Percentiles rank a stretch among this genome's conserved stretches.
Evolutionary conservation across 2,113 vertebrate genomes (phyloP).

Genomic region (Dendrocopos noguchii): DNA sequence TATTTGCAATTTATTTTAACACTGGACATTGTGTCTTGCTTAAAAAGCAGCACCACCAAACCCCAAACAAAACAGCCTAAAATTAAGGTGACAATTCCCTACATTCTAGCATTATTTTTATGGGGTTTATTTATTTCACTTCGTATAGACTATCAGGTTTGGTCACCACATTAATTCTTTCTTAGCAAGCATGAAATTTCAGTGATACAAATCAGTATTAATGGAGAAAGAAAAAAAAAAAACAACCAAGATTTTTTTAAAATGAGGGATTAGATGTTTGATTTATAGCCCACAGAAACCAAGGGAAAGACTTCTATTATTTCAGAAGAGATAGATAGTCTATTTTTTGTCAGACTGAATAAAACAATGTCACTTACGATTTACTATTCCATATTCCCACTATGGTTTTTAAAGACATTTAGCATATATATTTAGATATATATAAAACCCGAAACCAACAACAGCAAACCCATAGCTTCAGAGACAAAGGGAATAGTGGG

Average conservation of each 20-base stretch:
- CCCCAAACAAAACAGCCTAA: not conserved
- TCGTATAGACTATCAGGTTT: not conserved
- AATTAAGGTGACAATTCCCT: not conserved
- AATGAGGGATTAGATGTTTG: not conserved
- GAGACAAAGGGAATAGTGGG: not conserved
- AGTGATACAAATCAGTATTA: not conserved
- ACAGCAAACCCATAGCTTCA: not conserved
- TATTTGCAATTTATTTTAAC: not conserved
- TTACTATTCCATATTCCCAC: not conserved
- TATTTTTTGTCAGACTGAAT: not conserved
- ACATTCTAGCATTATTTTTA: not conserved
- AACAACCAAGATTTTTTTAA: not conserved
- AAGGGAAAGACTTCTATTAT: not conserved
- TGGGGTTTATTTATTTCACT: not conserved
- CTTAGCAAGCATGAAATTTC: not conserved
- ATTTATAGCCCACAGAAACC: not conserved
- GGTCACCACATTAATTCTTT: not conserved
- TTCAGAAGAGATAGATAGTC: not conserved
- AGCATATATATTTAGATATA: no score
- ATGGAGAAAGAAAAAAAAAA: not conserved
- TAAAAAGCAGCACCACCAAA: not conserved
- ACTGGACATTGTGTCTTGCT: not conserved
- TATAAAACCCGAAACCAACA: no score
- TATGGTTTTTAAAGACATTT: not conserved
- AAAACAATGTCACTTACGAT: not conserved